Conservation (phyloP, 2,797 vertebrate species). For the Malurus splendens region DNA sequence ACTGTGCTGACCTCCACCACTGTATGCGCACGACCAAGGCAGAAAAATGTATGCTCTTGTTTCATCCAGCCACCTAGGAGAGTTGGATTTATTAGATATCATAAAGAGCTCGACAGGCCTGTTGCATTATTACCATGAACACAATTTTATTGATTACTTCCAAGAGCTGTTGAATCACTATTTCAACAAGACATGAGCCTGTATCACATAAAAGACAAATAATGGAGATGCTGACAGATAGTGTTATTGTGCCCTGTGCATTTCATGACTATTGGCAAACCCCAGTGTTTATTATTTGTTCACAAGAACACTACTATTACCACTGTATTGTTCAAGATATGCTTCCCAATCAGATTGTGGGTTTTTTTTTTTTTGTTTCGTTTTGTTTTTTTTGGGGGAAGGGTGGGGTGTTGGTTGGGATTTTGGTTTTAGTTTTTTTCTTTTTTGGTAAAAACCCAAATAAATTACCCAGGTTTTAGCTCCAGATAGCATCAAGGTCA, state of each 20-base stretch:
- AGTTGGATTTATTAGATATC: neutral
- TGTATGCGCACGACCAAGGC: neutral
- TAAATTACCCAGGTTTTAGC: neutral
- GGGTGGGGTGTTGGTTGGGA: no score
- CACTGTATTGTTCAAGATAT: neutral
- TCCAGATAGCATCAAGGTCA: neutral
- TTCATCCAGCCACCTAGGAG: neutral
- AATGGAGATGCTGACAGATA: neutral
- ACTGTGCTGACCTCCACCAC: neutral
- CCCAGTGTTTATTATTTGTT: neutral
- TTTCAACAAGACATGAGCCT: neutral
- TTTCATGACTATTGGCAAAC: neutral
- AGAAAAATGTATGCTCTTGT: neutral
- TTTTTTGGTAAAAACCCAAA: neutral
- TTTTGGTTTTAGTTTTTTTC: neutral
- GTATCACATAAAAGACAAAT: neutral
- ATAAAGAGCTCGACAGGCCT: neutral
- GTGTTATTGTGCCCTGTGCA: neutral
- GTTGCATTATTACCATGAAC: neutral
- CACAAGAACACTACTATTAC: neutral
- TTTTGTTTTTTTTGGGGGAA: neutral
- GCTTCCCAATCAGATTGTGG: neutral
- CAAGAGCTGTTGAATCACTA: neutral
- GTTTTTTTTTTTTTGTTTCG: neutral
- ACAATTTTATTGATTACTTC: slow-evolving; percentile 16